Percentiles rank a stretch among this genome's conserved stretches.
These are phyloP conservation scores for Bursaphelenchus mucronatus DNA, from an alignment of 1,140 invertebrate species.

Conservation along the genomic window DNA sequence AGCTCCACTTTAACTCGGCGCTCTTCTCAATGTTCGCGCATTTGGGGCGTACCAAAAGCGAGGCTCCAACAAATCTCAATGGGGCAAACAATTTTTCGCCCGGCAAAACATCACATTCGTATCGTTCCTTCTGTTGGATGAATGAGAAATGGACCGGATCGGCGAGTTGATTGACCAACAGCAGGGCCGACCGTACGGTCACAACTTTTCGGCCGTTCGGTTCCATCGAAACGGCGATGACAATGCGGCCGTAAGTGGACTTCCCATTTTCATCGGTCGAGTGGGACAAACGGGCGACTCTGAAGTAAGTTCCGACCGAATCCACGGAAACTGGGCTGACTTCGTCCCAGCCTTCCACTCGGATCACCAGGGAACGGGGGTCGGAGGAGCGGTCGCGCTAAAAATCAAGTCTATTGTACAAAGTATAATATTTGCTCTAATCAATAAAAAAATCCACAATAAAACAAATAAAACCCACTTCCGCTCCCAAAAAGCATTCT, in stretches of 20 bases:
- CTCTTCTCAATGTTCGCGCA: neutral
- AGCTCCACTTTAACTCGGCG: constrained; percentile 21
- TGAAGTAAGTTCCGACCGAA: constrained; percentile 86
- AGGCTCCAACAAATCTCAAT: constrained; percentile 25
- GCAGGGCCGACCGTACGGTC: constrained; percentile 84
- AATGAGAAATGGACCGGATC: constrained; percentile 25
- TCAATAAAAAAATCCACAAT: neutral
- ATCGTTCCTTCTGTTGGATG: neutral
- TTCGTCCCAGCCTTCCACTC: constrained; percentile 81
- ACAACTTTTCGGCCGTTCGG: constrained; percentile 88
- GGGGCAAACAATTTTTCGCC: constrained; percentile 13
- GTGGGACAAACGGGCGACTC: constrained; percentile 67
- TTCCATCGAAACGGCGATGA: constrained; percentile 81
- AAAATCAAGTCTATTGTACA: constrained; percentile 58
- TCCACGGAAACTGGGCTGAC: constrained; percentile 85
- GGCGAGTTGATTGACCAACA: constrained; percentile 70
- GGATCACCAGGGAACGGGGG: constrained; percentile 78
- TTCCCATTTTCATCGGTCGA: constrained; percentile 21
- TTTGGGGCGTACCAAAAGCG: constrained; percentile 29
- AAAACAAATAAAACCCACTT: too few relatives aligned
- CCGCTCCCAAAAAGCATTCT: too few relatives aligned
- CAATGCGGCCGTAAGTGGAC: constrained; percentile 68
- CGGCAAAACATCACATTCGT: neutral
- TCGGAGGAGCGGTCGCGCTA: constrained; percentile 77
- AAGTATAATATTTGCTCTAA: neutral